phyloP scores from a whole-genome alignment of 2,797 vertebrate genomes.

The Chaetodon trifasciatus region DNA sequence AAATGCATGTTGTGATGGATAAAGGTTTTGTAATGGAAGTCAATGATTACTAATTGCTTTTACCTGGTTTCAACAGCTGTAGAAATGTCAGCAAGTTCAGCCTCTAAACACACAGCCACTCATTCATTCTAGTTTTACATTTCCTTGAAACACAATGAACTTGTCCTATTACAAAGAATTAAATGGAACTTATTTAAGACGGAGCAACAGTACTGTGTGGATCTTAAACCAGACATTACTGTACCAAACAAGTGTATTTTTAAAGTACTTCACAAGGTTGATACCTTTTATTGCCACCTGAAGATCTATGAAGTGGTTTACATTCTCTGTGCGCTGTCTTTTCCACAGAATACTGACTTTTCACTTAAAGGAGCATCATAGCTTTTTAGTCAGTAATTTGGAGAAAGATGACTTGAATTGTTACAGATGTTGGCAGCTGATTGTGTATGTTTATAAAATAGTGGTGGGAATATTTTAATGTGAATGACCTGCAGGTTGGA shows the following conservation, averaged over 20 bases:
- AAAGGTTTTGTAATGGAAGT: not conserved
- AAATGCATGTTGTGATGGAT: not conserved
- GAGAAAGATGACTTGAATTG: not conserved
- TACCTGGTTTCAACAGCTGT: not conserved
- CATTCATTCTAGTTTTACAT: not conserved
- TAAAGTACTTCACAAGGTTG: not conserved
- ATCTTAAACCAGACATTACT: not conserved
- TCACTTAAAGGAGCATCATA: not conserved
- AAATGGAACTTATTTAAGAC: not conserved
- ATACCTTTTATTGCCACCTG: not conserved
- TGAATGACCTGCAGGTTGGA: conserved; percentile 21
- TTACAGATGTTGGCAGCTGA: not conserved
- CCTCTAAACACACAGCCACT: not conserved
- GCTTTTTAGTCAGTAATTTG: conserved; percentile 7
- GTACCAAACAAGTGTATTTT: not conserved
- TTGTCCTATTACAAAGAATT: not conserved
- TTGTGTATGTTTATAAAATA: conserved; percentile 12
- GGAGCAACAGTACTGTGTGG: not conserved
- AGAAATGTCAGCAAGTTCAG: not conserved
- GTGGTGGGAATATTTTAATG: conserved; percentile 5
- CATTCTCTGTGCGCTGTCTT: not conserved
- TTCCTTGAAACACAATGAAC: not conserved
- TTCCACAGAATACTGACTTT: not conserved
- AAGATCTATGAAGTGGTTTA: not conserved
- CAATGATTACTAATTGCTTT: not conserved